Evolutionary conservation across 2,888 invertebrate genomes (phyloP).

Genomic region (Dolichopus griseipennis): DNA sequence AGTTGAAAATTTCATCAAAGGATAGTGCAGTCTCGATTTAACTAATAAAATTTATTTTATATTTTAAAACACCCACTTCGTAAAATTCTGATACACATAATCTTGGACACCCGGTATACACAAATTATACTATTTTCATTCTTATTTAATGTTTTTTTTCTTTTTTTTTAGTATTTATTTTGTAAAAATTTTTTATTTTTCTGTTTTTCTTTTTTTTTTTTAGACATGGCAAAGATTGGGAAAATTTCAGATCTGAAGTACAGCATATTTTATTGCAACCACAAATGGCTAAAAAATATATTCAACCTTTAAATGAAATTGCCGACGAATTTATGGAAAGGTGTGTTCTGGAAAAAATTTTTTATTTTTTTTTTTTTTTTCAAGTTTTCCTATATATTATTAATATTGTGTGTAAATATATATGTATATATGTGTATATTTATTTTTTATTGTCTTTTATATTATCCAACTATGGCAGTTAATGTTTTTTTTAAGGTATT

Average conservation of each 20-base stretch:
- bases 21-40: no score
- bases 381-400: background rate
- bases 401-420: background rate
- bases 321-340: constrained; percentile 65
- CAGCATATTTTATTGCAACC: constrained; percentile 77
- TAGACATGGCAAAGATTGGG: constrained; percentile 84
- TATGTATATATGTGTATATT: background rate
- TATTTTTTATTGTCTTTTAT: background rate
- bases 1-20: no score
- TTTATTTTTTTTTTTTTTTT: background rate
- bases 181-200: constrained; percentile 16
- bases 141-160: background rate
- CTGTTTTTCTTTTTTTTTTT: constrained; percentile 5
- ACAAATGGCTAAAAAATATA: constrained; percentile 65
- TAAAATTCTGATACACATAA: no score
- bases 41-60: no score
- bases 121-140: no score
- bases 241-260: constrained; percentile 71
- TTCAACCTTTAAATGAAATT: constrained; percentile 64
- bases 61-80: no score
- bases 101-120: no score
- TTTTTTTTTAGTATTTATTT: background rate
- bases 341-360: constrained; percentile 39
- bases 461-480: background rate
- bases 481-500: background rate